These are phyloP conservation scores for Zoanthus solanderi DNA, from an alignment of 92 coral and sea anemone genomes.

Conservation along the genomic window DNA sequence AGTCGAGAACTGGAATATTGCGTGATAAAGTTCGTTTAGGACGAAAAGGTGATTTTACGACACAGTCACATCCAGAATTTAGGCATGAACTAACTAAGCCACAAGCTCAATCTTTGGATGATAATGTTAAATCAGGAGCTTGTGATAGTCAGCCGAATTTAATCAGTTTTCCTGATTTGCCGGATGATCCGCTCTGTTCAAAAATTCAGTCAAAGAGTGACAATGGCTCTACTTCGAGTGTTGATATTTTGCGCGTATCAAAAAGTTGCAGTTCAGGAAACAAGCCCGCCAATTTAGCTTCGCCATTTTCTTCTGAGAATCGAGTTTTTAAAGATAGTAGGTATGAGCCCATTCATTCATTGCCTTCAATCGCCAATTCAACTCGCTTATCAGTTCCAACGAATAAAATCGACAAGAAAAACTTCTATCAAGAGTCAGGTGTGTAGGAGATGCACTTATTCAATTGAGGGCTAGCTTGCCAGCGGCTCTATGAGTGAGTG, in stretches of 20 bases:
- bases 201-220: background rate
- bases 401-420: background rate
- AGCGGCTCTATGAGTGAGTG: too few species aligned
- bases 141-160: background rate
- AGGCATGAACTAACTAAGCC: background rate
- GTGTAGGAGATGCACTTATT: too few species aligned
- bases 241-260: background rate
- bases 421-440: background rate
- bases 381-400: background rate
- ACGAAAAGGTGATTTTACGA: background rate
- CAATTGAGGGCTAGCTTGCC: too few species aligned
- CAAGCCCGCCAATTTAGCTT: background rate
- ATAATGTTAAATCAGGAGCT: background rate
- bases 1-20: background rate
- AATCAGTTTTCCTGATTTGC: background rate
- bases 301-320: background rate
- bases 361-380: background rate
- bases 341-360: background rate
- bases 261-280: background rate
- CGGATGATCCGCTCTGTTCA: background rate
- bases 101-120: background rate
- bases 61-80: background rate
- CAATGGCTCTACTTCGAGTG: background rate
- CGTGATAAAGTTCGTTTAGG: too few species aligned
- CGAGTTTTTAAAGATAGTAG: background rate